Evolutionary conservation across 2,888 invertebrate genomes (phyloP), one percentile per base, ranked within the genome.

Genomic region (Dioctria linearis): DNA sequence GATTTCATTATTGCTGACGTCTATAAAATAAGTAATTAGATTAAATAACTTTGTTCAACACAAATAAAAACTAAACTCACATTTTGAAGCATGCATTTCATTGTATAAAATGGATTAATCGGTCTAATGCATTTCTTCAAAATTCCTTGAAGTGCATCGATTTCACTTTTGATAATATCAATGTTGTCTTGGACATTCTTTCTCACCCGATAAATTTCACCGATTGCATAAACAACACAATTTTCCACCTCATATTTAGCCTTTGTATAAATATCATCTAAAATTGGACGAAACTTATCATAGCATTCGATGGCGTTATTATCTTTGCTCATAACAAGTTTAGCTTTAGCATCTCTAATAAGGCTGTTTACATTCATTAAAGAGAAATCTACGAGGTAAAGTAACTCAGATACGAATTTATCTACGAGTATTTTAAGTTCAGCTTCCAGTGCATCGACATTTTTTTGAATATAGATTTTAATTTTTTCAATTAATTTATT

Each of bases 261-360:
- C 11, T 71, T 71, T 37, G 42, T 37, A 13, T 57, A n/a, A 13
- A 80, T 46, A 37, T 71, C 73, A 4, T 54, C 39, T 9, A 80
- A 61, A 40, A 54, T 42, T 42, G 71, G 71, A 25, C 80, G 73
- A 40, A 49, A 65, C 9, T 71, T 61, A n/a, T 80, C 63, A 40
- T 73, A 61, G 13, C 80, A 80, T 11, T 25, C 80, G 9, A 49
- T n/a, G 4, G 67, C 71, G 4, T 9, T 11, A 61, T 73, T 61
- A 11, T 25, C 59, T 5, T 69, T 67, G 40, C 6, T 37, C 25
- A 8, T 8, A 39, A 61, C 11, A n/a, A 54, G 54, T 3, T 54
- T n/a, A 4, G 54, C n/a, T 54, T 54, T 54, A 11, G 54, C 54
- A 8, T 54, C 11, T 11, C 11, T n/a, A 11, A 54, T 54, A 4